A percentile compares a stretch with the other conserved stretches of the same genome.
These are phyloP conservation scores for Hypothenemus hampei DNA, from an alignment of 1,140 invertebrate species.

Conservation along the genomic window DNA sequence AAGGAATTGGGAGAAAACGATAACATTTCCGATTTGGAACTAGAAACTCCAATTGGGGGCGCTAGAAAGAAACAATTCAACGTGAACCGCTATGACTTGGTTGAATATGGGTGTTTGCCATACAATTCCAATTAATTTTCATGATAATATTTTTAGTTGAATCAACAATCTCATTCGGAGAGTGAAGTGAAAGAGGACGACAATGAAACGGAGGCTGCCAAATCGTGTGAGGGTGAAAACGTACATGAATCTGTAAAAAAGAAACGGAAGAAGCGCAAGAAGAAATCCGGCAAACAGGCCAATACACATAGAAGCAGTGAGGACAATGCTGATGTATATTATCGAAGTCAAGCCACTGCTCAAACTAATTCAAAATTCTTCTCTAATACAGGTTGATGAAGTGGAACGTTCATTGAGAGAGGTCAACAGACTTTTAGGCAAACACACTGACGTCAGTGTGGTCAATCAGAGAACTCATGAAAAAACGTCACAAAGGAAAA, in stretches of 20 bases:
- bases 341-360: not conserved
- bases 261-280: slow-evolving; percentile 64
- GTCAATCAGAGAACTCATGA: slow-evolving; percentile 35
- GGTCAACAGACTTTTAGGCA: slow-evolving; percentile 68
- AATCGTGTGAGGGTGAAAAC: slow-evolving; percentile 44
- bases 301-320: slow-evolving; percentile 54
- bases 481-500: slow-evolving; percentile 42
- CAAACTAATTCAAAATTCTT: not conserved
- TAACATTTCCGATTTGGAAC: slow-evolving; percentile 51
- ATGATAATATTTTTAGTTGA: slow-evolving; percentile 45
- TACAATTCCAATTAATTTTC: not conserved
- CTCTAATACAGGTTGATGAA: slow-evolving; percentile 57
- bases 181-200: slow-evolving; percentile 68
- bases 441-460: slow-evolving; percentile 44
- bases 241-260: slow-evolving; percentile 48
- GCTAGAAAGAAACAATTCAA: slow-evolving; percentile 50
- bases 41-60: slow-evolving; percentile 46
- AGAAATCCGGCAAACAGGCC: slow-evolving; percentile 49
- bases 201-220: slow-evolving; percentile 57
- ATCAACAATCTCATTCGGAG: slow-evolving; percentile 58
- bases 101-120: slow-evolving; percentile 39
- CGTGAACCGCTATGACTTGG: slow-evolving; percentile 61
- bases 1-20: slow-evolving; percentile 46
- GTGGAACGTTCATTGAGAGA: slow-evolving; percentile 66
- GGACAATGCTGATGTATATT: slow-evolving; percentile 54